Base-by-base conservation (phyloP, 2,888 invertebrate species). In the Lasioglossum zephyrum region DNA sequence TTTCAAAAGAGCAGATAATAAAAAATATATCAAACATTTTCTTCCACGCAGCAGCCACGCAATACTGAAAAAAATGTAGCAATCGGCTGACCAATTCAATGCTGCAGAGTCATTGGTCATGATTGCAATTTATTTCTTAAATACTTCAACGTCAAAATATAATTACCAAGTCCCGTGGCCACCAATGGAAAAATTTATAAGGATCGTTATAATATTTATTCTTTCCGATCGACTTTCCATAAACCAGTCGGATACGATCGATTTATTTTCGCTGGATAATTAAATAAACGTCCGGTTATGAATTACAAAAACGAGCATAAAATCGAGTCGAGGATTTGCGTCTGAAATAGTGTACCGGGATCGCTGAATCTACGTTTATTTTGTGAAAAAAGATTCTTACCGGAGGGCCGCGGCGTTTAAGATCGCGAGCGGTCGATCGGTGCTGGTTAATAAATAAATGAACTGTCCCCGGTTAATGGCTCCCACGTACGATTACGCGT, bases 401-500 rank as follows among this genome's bases (percentile, higher is more conserved):
- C 63, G 63, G 63, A 31, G 63, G 63, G 63, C 63, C 13, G 8
- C 49, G n/a, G 31, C 31, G 31, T 76, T 76, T 47, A 76, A 63
- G 63, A 60, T 60, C 75, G 36, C 22, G 53, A 57, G n/a, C 41
- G 57, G n/a, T 41, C 63, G 73, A 78, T 57, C 73, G 53, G 63
- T n/a, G 41, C 47, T 36, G 39, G 22, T 77, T 78, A 79, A 79
- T 79, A 70, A 82, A 77, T 74, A 87, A 81, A 78, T 53, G 77
- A 73, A 57, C 49, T 72, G 36, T 73, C 49, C 79, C 26, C 11
- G 60, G 22, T 73, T 86, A 87, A 87, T 78, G 79, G 82, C 49
- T 78, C 73, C 77, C 57, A 74, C 77, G 47, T 82, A 73, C 87
- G 84, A 81, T 89, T 86, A 84, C 70, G 69, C 39, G 69, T 31